phyloP scores from a whole-genome alignment of 2,113 vertebrate genomes.

The Morone chrysops region DNA sequence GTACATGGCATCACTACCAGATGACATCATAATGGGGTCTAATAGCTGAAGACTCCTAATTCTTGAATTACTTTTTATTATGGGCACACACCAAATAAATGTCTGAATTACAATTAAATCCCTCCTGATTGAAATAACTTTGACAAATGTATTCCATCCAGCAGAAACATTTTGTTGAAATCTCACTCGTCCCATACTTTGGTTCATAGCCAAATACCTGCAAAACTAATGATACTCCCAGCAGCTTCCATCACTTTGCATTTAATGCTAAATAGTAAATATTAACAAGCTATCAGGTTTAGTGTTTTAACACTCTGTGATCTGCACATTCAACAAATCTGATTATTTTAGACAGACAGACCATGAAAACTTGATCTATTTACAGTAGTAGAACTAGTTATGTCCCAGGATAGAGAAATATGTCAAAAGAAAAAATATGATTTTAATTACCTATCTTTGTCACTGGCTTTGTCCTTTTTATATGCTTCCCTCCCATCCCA shows the following conservation, averaged over 20 bases:
- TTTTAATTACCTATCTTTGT: neutral
- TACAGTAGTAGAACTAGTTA: neutral
- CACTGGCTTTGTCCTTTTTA: neutral
- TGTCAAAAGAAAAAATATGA: neutral
- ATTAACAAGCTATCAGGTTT: neutral
- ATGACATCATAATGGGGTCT: too few relatives aligned
- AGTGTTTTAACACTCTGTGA: too few relatives aligned
- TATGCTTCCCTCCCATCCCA: neutral
- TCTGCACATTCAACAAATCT: neutral
- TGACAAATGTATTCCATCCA: too few relatives aligned
- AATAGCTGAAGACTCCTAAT: too few relatives aligned
- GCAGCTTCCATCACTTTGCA: neutral
- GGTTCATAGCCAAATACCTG: too few relatives aligned
- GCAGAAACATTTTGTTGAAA: too few relatives aligned
- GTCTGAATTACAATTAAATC: too few relatives aligned
- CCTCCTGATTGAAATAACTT: too few relatives aligned
- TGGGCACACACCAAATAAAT: too few relatives aligned
- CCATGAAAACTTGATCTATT: neutral
- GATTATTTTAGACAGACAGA: neutral
- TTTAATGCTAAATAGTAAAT: neutral
- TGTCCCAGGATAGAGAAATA: neutral
- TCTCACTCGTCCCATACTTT: too few relatives aligned
- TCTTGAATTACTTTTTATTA: too few relatives aligned
- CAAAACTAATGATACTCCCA: neutral
- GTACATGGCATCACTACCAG: too few relatives aligned